Conservation (phyloP, 2,888 invertebrate species). For the Agrotis puta region DNA sequence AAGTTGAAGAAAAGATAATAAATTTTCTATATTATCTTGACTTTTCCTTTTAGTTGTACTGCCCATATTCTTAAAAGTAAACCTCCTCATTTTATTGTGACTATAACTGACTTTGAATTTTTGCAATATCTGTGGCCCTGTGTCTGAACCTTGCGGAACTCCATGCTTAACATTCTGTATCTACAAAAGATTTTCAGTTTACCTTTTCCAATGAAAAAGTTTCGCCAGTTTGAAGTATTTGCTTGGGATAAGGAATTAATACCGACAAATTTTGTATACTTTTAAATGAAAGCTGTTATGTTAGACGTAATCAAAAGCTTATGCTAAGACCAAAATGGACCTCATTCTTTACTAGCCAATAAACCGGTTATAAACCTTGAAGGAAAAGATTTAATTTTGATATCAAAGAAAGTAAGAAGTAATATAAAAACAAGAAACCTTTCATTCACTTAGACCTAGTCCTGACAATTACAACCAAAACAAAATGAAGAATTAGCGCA, state of each 20-base stretch:
- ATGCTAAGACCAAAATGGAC: background rate
- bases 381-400: too few relatives aligned
- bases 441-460: too few relatives aligned
- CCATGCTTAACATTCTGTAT: background rate
- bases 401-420: too few relatives aligned
- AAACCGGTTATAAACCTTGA: too few relatives aligned
- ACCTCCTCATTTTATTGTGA: background rate
- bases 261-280: background rate
- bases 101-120: background rate
- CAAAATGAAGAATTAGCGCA: too few relatives aligned
- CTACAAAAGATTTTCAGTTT: background rate
- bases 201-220: background rate
- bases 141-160: constrained; percentile 13
- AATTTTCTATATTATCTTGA: background rate
- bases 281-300: background rate
- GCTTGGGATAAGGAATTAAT: background rate
- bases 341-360: too few relatives aligned
- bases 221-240: background rate
- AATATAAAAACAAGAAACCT: too few relatives aligned
- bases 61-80: background rate
- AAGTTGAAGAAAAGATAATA: too few relatives aligned
- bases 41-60: background rate
- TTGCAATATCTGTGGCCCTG: background rate
- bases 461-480: too few relatives aligned
- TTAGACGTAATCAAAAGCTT: constrained; percentile 7